phyloP scores from a whole-genome alignment of 1,140 invertebrate genomes.

The Trissolcus basalis region DNA sequence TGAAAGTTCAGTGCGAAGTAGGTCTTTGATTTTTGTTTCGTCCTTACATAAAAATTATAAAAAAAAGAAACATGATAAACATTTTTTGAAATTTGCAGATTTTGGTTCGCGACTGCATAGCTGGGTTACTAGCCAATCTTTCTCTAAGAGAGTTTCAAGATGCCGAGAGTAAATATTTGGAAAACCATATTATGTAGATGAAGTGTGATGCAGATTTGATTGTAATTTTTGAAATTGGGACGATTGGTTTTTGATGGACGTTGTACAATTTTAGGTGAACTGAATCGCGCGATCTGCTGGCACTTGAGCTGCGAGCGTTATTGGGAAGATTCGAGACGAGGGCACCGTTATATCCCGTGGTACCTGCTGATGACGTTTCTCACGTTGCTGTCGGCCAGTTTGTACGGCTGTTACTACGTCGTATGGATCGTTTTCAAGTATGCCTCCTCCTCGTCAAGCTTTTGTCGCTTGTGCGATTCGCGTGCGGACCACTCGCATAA shows the following conservation, averaged over 20 bases:
- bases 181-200: conserved; percentile 1
- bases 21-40: conserved; percentile 27
- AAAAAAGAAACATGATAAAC: too few species aligned
- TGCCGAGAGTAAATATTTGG: conserved; percentile 82
- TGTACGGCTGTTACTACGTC: conserved; percentile 92
- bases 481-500: too few species aligned
- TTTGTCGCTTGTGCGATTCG: too few species aligned
- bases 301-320: conserved; percentile 93
- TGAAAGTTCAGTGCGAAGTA: conserved; percentile 83
- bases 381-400: conserved; percentile 85
- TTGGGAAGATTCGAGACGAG: conserved; percentile 88
- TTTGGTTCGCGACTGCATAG: conserved; percentile 84
- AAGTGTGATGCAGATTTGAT: too few species aligned
- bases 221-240: too few species aligned
- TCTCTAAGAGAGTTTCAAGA: conserved; percentile 89
- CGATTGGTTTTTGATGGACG: too few species aligned
- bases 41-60: too few species aligned
- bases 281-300: conserved; percentile 92
- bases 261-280: conserved; percentile 80
- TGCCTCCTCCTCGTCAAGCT: conserved; percentile 69
- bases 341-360: conserved; percentile 87
- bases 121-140: conserved; percentile 85
- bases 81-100: too few species aligned
- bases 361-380: conserved; percentile 84
- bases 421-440: conserved; percentile 93